Evolutionary conservation across 2,113 vertebrate species (phyloP).

Genomic region (Antennarius striatus): DNA sequence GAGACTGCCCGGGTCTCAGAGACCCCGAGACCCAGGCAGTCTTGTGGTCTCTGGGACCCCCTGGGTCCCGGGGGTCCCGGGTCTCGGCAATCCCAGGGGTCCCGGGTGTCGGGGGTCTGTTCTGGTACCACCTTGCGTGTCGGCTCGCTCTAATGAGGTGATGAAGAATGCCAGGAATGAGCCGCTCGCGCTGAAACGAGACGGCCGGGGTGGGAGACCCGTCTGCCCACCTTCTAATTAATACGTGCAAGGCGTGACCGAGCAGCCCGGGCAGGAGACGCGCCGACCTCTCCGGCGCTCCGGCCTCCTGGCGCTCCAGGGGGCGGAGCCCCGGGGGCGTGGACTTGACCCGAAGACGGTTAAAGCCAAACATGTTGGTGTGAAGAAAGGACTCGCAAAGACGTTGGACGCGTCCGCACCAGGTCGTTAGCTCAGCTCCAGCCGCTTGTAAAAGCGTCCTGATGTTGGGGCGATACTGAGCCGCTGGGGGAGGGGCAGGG

Average conservation of each 20-base stretch:
- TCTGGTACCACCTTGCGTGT: conserved; percentile 51
- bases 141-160: conserved; percentile 77
- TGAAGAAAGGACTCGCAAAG: conserved; percentile 34
- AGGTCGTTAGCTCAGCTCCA: neutral
- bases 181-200: conserved; percentile 72
- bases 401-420: no score
- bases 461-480: conserved; percentile 51
- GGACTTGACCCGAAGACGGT: conserved; percentile 53
- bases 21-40: no score
- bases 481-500: conserved; percentile 31
- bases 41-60: no score
- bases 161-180: conserved; percentile 80
- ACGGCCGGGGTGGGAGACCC: conserved; percentile 64
- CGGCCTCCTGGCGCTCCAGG: conserved; percentile 36
- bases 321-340: conserved; percentile 46
- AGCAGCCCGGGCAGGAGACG: conserved; percentile 41
- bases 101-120: conserved; percentile 8
- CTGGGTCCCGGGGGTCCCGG: no score
- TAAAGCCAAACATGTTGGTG: conserved; percentile 55
- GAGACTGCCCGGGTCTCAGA: no score
- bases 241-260: conserved; percentile 61
- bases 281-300: conserved; percentile 30
- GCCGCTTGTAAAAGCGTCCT: conserved; percentile 56
- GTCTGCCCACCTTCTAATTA: conserved; percentile 72
- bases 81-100: no score